Conservation (phyloP, 2,888 invertebrate genomes). For the Glaucopsyche alexis region DNA sequence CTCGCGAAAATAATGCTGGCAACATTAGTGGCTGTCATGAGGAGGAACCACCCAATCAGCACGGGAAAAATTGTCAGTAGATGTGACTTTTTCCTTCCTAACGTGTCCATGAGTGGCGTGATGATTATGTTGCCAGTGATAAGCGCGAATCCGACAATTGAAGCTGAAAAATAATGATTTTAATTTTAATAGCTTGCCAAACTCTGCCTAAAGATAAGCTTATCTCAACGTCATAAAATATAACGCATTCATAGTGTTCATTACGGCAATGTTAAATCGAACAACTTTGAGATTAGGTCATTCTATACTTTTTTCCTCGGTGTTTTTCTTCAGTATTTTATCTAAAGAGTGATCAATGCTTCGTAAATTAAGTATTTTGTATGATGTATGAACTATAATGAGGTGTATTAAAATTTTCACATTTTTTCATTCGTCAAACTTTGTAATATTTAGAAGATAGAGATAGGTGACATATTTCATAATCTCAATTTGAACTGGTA, state of each 20-base stretch:
- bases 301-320: background rate
- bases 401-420: too few relatives aligned
- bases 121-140: constrained; percentile 80
- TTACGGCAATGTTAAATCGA: background rate
- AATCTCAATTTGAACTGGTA: too few relatives aligned
- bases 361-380: too few relatives aligned
- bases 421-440: too few relatives aligned
- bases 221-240: background rate
- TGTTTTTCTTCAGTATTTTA: background rate
- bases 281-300: background rate
- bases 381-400: too few relatives aligned
- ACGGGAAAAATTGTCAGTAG: constrained; percentile 76
- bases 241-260: background rate
- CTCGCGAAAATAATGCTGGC: constrained; percentile 71
- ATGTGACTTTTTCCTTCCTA: constrained; percentile 79
- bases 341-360: background rate
- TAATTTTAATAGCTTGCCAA: background rate
- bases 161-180: constrained; percentile 67
- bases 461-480: too few relatives aligned
- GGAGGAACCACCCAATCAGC: constrained; percentile 79
- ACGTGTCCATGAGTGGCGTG: constrained; percentile 75
- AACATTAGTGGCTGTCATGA: constrained; percentile 70
- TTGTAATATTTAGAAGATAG: too few relatives aligned
- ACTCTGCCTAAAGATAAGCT: background rate
- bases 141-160: constrained; percentile 81